Percentiles rank a stretch among this genome's conserved stretches.
phyloP scores from a whole-genome alignment of 2,888 invertebrate species.

The Lasius platythorax region DNA sequence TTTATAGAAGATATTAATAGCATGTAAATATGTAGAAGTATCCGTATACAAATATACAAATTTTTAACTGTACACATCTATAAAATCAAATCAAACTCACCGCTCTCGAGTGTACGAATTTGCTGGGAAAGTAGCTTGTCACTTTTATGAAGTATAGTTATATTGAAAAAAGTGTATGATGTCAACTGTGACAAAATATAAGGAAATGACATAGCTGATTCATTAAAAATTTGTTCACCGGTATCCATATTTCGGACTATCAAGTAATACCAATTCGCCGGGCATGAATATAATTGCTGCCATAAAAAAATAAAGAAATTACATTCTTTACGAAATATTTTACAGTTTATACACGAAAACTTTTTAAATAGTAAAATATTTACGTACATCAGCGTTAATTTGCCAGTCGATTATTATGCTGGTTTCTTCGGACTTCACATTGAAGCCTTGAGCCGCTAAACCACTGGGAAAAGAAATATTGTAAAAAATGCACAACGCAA shows the following conservation, averaged over 20 bases:
- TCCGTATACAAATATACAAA: background rate
- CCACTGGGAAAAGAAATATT: background rate
- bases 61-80: background rate
- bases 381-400: background rate
- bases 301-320: background rate
- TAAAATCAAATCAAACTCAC: constrained; percentile 59
- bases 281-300: constrained; percentile 64
- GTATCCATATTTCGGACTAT: constrained; percentile 25
- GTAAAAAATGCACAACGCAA: background rate
- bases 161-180: constrained; percentile 57
- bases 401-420: constrained; percentile 51
- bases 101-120: constrained; percentile 69
- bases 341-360: background rate
- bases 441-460: constrained; percentile 54
- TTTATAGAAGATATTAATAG: background rate
- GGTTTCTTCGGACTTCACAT: constrained; percentile 44
- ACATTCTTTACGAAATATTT: background rate
- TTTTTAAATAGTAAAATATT: background rate
- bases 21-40: no score
- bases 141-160: constrained; percentile 47
- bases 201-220: constrained; percentile 50
- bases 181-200: constrained; percentile 51
- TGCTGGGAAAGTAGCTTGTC: constrained; percentile 21
- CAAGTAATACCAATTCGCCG: constrained; percentile 70
- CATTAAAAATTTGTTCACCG: background rate